Evolutionary conservation across 2,113 vertebrate species (phyloP).

Genomic region (Xenopus borealis): DNA sequence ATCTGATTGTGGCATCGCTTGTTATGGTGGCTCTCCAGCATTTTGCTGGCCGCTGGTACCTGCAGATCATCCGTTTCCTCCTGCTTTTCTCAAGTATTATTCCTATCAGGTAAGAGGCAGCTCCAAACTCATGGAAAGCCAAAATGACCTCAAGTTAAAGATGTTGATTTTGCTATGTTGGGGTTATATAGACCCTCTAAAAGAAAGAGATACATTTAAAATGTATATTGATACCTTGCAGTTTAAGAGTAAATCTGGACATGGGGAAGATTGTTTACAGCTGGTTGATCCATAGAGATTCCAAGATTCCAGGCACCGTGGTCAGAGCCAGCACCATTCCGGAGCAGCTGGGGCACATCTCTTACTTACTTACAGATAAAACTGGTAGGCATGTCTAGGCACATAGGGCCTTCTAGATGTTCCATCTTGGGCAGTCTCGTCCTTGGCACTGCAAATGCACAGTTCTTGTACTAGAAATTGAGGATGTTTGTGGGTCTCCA

Average conservation of each 20-base stretch:
- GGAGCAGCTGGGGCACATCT: slow-evolving; percentile 93
- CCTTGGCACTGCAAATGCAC: too few relatives aligned
- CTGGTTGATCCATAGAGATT: slow-evolving; percentile 95
- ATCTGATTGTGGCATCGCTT: slow-evolving; percentile 87
- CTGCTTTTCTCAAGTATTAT: slow-evolving; percentile 95
- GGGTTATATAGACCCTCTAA: too few relatives aligned
- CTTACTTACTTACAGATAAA: slow-evolving; percentile 95
- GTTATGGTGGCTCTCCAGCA: slow-evolving; percentile 97
- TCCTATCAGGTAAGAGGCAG: slow-evolving; percentile 81
- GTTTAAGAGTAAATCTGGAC: slow-evolving; percentile 93
- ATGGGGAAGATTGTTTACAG: slow-evolving; percentile 99
- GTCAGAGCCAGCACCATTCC: slow-evolving; percentile 95
- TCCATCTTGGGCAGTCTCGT: too few relatives aligned
- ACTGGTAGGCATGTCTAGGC: slow-evolving; percentile 71
- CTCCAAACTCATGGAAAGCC: fast-evolving
- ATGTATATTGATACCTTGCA: slow-evolving; percentile 48
- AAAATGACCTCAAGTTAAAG: too few relatives aligned
- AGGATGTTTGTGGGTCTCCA: too few relatives aligned
- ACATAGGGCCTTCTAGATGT: too few relatives aligned
- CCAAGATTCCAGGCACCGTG: slow-evolving; percentile 91
- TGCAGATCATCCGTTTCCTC: slow-evolving; percentile 94
- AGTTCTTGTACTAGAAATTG: too few relatives aligned
- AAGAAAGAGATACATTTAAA: too few relatives aligned
- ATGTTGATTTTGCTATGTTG: too few relatives aligned
- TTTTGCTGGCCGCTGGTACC: slow-evolving; percentile 94